phyloP scores from a whole-genome alignment of 2,113 vertebrate genomes.

The Dicentrarchus labrax region DNA sequence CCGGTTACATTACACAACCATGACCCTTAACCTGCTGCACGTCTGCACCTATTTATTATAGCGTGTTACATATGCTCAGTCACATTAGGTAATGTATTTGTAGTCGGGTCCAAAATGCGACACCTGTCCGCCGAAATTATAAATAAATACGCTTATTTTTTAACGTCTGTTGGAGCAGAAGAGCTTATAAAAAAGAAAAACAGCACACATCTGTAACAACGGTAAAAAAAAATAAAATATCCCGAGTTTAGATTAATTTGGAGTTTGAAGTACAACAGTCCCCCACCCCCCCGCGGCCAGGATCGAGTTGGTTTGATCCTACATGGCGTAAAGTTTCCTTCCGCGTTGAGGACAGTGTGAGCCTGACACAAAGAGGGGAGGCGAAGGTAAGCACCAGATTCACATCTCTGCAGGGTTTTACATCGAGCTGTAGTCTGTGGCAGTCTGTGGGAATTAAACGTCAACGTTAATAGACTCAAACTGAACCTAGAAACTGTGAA shows the following conservation, averaged over 20 bases:
- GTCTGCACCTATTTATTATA: constrained; percentile 49
- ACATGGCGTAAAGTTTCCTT: constrained; percentile 76
- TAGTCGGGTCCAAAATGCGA: constrained; percentile 26
- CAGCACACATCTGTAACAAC: accelerated
- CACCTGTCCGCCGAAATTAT: not conserved
- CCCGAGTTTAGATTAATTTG: accelerated
- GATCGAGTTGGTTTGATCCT: constrained; percentile 58
- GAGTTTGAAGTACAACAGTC: accelerated
- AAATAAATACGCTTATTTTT: no score
- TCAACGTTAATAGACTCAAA: accelerated
- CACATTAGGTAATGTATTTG: constrained; percentile 31
- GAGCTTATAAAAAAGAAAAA: not conserved
- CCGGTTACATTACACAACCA: constrained; percentile 74
- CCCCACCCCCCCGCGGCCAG: not conserved
- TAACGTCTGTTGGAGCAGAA: accelerated
- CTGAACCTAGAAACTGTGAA: not conserved
- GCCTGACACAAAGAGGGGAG: constrained; percentile 49
- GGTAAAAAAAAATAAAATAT: not conserved
- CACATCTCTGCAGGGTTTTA: not conserved
- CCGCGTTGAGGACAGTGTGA: constrained; percentile 64
- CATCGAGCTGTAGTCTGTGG: not conserved
- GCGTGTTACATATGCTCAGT: constrained; percentile 14
- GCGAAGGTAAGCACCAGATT: constrained; percentile 69
- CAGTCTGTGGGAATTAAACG: not conserved
- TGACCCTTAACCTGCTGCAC: constrained; percentile 73